Evolutionary conservation across 2,797 vertebrate genomes (phyloP).

Genomic region (Danio albolineatus): DNA sequence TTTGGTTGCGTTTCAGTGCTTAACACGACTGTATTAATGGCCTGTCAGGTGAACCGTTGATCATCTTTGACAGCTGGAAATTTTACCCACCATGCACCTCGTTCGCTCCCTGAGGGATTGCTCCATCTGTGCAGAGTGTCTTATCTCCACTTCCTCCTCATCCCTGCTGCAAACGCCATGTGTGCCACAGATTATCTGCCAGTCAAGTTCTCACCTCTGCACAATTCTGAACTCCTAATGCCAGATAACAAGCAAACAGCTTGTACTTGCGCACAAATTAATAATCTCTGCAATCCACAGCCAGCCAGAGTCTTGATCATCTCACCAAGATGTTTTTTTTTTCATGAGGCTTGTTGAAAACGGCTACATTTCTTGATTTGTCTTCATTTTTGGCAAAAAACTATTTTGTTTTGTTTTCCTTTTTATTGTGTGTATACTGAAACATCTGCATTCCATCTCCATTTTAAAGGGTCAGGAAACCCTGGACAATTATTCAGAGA

Average conservation of each 20-base stretch:
- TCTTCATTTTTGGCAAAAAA: no score
- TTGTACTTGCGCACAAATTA: constrained; percentile 4
- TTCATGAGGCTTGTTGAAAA: not conserved
- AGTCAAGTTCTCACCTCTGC: constrained; percentile 36
- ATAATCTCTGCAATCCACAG: not conserved
- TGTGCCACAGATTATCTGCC: constrained; percentile 44
- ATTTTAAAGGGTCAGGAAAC: no score
- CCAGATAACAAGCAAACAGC: constrained; percentile 25
- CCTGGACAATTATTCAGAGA: no score
- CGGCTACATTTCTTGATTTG: no score
- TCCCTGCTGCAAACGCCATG: constrained; percentile 33
- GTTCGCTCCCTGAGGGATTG: constrained; percentile 2
- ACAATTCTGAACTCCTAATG: constrained; percentile 31
- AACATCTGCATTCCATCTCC: no score
- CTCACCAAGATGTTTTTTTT: not conserved
- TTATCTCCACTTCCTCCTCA: constrained; percentile 19
- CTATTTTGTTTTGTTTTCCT: no score
- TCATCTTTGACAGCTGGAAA: not conserved
- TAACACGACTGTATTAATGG: not conserved
- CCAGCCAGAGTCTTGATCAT: not conserved
- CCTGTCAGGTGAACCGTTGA: constrained; percentile 10
- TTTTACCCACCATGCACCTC: constrained; percentile 27
- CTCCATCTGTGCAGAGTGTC: constrained; percentile 34
- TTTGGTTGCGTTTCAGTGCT: constrained; percentile 1
- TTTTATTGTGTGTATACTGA: no score